Base-by-base conservation (phyloP, 2,113 vertebrate genomes). In the Ochotona curzoniae region DNA sequence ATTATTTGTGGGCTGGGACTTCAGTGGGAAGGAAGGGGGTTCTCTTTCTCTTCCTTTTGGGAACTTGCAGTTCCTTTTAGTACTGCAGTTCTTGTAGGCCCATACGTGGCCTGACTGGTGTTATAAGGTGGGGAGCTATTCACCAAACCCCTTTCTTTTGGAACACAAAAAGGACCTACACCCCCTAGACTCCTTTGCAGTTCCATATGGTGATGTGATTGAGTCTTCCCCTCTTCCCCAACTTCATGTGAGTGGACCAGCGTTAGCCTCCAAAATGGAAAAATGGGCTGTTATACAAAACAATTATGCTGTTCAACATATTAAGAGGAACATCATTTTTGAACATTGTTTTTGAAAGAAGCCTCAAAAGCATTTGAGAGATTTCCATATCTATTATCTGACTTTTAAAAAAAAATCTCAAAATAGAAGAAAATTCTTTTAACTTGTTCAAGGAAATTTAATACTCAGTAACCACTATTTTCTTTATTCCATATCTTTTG, bases 311-410 rank as follows among this genome's bases (percentile, higher is more conserved):
- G 85, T 90, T 93, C 51, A 75, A 13, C 20, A 57, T 71, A 70
- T 87, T 86, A 92, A 75, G 57, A 74, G 9, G 21, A n/a, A 73
- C 89, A 90, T 67, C 44, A 44, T 35, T n/a, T n/a, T n/a, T n/a
- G n/a, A n/a, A n/a, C n/a, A n/a, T n/a, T 83, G 21, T 35, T 83
- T 86, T 89, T 80, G 44, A 93, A 94, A 89, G 80, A 71, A 67
- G 26, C 10, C 54, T 20, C 30, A 15, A 71, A 86, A 86, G 4
- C 30, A 90, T 93, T 75, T 80, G 63, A 75, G 79, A 51, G 11
- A 63, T 89, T 93, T 90, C 35, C 18, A 67, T 13, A 80, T 2
- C 60, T 25, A 47, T 89, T 32, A 61, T 60, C n/a, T 73, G 44
- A 54, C 67, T 61, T 47, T 32, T 15, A 57, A 61, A 80, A 82